A percentile compares a stretch with the other conserved stretches of the same genome.
Conservation (phyloP, 2,113 vertebrate species). For the Pipra filicauda region DNA sequence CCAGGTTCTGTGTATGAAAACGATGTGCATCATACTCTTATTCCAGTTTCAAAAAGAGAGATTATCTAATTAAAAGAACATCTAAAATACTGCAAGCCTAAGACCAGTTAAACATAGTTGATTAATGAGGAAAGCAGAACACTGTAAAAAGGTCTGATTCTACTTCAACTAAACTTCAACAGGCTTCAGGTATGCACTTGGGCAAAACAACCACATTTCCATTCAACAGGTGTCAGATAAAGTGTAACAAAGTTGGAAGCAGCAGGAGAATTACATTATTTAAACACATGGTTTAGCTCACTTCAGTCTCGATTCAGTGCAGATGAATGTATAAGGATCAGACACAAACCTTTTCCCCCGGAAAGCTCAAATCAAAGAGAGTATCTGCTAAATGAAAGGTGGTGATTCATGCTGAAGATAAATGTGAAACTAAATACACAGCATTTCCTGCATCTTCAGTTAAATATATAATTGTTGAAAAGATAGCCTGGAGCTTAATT, state of each 20-base stretch:
- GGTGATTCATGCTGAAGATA: constrained; percentile 9
- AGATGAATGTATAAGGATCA: neutral
- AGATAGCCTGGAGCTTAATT: neutral
- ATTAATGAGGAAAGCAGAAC: neutral
- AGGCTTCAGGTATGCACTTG: neutral
- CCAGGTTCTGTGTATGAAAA: neutral
- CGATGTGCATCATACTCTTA: neutral
- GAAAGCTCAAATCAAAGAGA: constrained; percentile 15
- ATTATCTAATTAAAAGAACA: neutral
- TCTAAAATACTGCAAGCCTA: neutral
- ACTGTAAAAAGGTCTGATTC: neutral
- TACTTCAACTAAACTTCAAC: neutral
- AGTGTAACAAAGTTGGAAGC: neutral
- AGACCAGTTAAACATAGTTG: neutral
- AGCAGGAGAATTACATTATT: neutral
- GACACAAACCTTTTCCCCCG: neutral
- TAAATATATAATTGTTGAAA: constrained; percentile 1
- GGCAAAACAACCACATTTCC: neutral
- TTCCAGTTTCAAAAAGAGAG: neutral
- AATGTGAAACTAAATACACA: constrained; percentile 11
- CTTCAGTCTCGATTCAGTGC: neutral
- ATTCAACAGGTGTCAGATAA: neutral
- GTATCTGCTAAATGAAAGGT: neutral
- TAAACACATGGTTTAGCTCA: constrained; percentile 6
- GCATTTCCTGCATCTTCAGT: neutral